These are phyloP conservation scores for Diachasma alloeum DNA, from an alignment of 1,140 invertebrate species.

Conservation along the genomic window DNA sequence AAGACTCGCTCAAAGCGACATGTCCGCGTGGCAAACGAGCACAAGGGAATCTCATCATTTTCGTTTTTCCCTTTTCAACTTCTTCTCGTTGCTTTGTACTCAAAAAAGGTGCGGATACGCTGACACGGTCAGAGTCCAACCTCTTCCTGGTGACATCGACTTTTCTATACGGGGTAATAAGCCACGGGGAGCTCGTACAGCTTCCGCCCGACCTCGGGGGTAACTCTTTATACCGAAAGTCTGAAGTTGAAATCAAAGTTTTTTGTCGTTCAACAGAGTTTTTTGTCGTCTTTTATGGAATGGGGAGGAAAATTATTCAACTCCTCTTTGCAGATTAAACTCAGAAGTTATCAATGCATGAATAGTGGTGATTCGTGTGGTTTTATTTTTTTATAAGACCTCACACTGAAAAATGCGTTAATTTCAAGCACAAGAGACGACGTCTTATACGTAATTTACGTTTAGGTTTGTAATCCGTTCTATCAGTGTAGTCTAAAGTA, in stretches of 20 bases:
- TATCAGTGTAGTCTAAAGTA: too few relatives aligned
- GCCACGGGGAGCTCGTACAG: not conserved
- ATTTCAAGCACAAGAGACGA: too few relatives aligned
- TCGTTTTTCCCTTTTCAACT: constrained; percentile 4
- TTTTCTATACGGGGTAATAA: constrained; percentile 13
- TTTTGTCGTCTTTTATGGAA: not conserved
- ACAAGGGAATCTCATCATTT: not conserved
- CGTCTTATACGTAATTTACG: too few relatives aligned
- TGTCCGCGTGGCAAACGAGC: constrained; percentile 20
- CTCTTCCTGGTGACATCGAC: constrained; percentile 32
- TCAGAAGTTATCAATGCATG: too few relatives aligned
- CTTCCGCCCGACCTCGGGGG: not conserved
- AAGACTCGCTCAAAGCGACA: not conserved
- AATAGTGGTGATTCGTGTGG: too few relatives aligned
- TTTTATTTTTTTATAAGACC: too few relatives aligned
- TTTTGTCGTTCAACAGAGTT: not conserved
- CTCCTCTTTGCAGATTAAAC: too few relatives aligned
- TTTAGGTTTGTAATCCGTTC: too few relatives aligned
- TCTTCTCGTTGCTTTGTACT: constrained; percentile 33
- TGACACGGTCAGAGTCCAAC: constrained; percentile 35
- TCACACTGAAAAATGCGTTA: too few relatives aligned
- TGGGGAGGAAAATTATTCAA: not conserved
- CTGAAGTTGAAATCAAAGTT: not conserved
- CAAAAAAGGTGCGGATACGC: constrained; percentile 27
- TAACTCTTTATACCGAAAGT: not conserved